phyloP scores from a whole-genome alignment of 2,113 vertebrate genomes.

The Malurus melanocephalus region DNA sequence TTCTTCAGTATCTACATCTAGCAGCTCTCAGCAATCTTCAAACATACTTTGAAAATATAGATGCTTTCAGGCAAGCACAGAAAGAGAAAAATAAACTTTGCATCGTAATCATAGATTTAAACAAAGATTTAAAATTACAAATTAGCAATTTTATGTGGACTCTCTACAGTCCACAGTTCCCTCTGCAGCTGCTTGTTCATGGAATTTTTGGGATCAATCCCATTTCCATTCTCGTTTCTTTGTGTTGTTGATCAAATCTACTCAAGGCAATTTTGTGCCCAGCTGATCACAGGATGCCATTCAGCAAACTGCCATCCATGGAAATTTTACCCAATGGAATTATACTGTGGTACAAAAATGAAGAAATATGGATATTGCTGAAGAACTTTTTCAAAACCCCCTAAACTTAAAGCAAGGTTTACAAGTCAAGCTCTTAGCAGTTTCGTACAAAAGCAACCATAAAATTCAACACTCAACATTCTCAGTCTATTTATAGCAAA shows the following conservation, averaged over 20 bases:
- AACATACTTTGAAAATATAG: background rate
- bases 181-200: conserved; percentile 27
- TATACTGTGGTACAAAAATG: background rate
- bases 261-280: background rate
- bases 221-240: conserved; percentile 25
- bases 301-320: background rate
- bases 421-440: background rate
- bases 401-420: background rate
- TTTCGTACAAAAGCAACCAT: background rate
- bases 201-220: conserved; percentile 19
- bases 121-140: conserved; percentile 46
- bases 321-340: background rate
- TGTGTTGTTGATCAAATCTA: background rate
- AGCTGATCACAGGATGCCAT: background rate
- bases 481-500: background rate
- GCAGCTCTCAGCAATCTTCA: conserved; percentile 7
- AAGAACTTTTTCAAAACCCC: background rate
- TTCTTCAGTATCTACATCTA: background rate
- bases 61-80: conserved; percentile 14
- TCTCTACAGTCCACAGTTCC: background rate
- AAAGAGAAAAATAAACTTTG: conserved; percentile 28
- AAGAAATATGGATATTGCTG: background rate
- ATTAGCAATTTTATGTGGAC: conserved; percentile 27
- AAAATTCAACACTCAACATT: background rate
- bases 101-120: conserved; percentile 4